Percentiles rank a stretch among this genome's conserved stretches.
Evolutionary conservation across 2,113 vertebrate genomes (phyloP).

Genomic region (Chaetops frenatus): DNA sequence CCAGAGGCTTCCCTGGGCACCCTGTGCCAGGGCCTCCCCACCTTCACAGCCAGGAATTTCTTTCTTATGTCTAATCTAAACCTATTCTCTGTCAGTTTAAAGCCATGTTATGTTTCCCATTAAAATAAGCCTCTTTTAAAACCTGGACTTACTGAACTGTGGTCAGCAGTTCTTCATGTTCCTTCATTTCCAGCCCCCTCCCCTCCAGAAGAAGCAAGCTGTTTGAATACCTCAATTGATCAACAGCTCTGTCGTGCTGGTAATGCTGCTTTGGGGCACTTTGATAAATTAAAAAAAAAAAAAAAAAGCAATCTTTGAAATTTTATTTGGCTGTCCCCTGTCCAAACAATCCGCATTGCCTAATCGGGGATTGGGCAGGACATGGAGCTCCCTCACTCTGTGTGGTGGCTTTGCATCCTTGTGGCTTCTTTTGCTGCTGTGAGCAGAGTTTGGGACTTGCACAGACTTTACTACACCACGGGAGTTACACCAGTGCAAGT

Average conservation of each 20-base stretch:
- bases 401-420: background rate
- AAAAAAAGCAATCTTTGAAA: background rate
- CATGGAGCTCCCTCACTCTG: background rate
- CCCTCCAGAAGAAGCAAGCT: background rate
- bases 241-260: background rate
- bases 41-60: background rate
- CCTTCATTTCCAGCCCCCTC: background rate
- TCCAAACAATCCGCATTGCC: background rate
- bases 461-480: background rate
- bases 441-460: background rate
- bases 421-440: background rate
- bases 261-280: background rate
- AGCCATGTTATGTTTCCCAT: background rate
- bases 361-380: background rate
- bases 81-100: background rate
- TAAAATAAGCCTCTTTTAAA: background rate
- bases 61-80: background rate
- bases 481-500: slow-evolving; percentile 5
- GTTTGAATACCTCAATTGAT: background rate
- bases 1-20: background rate
- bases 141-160: background rate
- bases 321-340: background rate
- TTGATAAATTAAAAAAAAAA: background rate
- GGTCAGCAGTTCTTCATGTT: background rate
- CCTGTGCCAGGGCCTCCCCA: background rate